Base-by-base conservation (phyloP, 1,140 invertebrate genomes). In the Drosophila varians region DNA sequence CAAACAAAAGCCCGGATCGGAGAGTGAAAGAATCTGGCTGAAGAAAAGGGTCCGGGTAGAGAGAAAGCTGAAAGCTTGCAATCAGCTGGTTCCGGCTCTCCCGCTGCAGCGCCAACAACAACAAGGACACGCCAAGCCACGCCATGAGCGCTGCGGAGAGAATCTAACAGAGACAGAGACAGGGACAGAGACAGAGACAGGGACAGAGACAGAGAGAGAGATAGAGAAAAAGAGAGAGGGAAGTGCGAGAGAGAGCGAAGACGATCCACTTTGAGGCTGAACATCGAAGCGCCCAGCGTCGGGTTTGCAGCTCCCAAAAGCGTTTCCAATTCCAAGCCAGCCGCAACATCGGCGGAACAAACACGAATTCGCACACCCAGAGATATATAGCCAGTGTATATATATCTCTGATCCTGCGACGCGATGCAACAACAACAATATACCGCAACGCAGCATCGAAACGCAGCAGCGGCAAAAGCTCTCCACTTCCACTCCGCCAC, bases 291-390 rank as follows among this genome's bases (percentile, higher is more conserved):
- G 18, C 25, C 18, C 53, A 79, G 71, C 64, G 36, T 71, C 54
- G 38, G 66, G 61, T 54, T 23, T 38, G n/a, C 49, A 79, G 77
- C 71, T 68, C 14, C 72, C 79, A 82, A 83, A 83, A 83, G 70
- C 78, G 70, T 73, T 83, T 83, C 49, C 74, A 83, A 83, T 84
- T 83, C 78, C 69, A 83, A 83, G 70, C 74, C 69, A 80, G 74
- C 66, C 74, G 79, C 78, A 83, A 77, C 79, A 70, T 77, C 66
- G 55, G 68, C 68, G 65, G 48, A 51, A 40, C 60, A 70, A 19
- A 7, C 4, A 12, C 11, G 4, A 1, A 7, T 8, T 7, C 38
- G 6, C 16, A 16, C 16, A 42, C 16, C 16, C 16, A 42, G 11
- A 40, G 5, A 34, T 31, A 43, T 18, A 14, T 38, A 38, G 4